Base-by-base conservation (phyloP, 2,797 vertebrate genomes). In the Tinamus major region DNA sequence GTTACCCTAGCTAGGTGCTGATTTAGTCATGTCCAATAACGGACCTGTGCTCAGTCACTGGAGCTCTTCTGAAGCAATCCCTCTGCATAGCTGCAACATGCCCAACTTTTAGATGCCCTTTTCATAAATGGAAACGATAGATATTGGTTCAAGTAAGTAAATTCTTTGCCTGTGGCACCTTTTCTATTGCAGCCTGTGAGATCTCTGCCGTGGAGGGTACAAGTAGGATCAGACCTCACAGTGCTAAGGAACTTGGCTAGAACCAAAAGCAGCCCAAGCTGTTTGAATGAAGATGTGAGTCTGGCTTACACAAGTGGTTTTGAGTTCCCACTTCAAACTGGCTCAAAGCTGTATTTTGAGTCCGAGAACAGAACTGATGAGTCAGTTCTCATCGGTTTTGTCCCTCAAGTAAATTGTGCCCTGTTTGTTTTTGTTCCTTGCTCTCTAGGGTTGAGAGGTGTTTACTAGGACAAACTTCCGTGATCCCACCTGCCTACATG, bases 401-500 rank as follows among this genome's bases (percentile, higher is more conserved):
- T 41, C 42, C 46, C 37, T 35, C 65, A 55, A 10, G 6, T 48
- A n/a, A 49, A 0, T 3, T 0, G 5, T 69, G 62, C 23, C 63
- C 31, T 41, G 37, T 29, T 64, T 39, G 17, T 58, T 55, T 27
- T 59, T 12, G 1, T 42, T 48, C 58, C 41, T 6, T 26, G 5
- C 55, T 16, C 18, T 11, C 18, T 5, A 23, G 31, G 10, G 3
- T 11, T 26, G 13, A 56, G 58, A 6, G 23, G 11, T 4, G 4
- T 12, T 63, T 19, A 3, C 20, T 4, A 7, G 39, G 19, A 19
- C 9, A 26, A 5, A 0, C 13, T 12, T 35, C 27, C 39, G 2
- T 8, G 2, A 24, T 8, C 1, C 10, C 5, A 3, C 16, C 1
- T 6, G 18, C 42, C 48, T 13, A 3, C 9, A 0, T 2, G 15